These are phyloP conservation scores for Drosophila aldrichi DNA, from an alignment of 2,888 invertebrate species.

Conservation along the genomic window DNA sequence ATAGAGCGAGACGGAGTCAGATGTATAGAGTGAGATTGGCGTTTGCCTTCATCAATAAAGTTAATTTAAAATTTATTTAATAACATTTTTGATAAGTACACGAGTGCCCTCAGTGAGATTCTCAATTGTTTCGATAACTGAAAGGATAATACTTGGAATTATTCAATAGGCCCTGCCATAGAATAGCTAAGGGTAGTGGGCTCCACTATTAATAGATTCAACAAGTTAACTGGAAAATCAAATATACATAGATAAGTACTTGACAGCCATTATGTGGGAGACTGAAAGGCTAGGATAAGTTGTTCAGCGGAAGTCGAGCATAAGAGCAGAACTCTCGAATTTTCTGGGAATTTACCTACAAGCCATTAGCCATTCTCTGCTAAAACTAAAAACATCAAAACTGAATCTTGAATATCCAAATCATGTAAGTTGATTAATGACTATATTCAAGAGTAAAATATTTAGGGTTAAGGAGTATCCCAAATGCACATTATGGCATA, in stretches of 20 bases:
- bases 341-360: neutral
- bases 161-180: neutral
- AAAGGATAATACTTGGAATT: neutral
- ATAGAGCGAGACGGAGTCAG: conserved; percentile 6
- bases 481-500: neutral
- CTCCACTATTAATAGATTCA: neutral
- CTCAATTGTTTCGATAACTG: conserved; percentile 13
- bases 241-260: neutral
- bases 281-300: neutral
- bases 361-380: neutral
- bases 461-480: too few relatives aligned
- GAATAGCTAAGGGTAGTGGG: neutral
- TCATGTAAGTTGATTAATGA: neutral
- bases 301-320: neutral
- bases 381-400: neutral
- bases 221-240: neutral
- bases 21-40: conserved; percentile 1
- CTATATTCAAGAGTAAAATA: neutral
- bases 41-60: conserved; percentile 42
- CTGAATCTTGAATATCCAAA: neutral
- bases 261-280: neutral
- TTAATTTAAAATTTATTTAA: conserved; percentile 53
- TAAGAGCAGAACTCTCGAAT: neutral
- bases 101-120: conserved; percentile 1
- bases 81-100: conserved; percentile 26